phyloP scores from a whole-genome alignment of 2,797 vertebrate species.

The Pygocentrus nattereri region DNA sequence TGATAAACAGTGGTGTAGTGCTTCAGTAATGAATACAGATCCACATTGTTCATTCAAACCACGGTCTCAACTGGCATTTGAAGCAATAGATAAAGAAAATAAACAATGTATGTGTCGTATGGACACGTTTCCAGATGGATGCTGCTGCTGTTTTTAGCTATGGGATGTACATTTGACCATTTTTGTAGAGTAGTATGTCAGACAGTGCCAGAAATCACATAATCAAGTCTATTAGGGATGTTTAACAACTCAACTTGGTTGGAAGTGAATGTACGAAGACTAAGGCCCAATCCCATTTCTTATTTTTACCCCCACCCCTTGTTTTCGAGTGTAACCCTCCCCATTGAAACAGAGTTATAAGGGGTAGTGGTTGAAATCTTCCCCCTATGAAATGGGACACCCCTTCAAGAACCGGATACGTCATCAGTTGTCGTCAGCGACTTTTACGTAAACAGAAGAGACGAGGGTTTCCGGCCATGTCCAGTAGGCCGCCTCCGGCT shows the following conservation, averaged over 20 bases:
- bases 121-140: not conserved
- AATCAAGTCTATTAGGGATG: not conserved
- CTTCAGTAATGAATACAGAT: not conserved
- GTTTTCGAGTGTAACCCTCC: too few species aligned
- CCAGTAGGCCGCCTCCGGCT: too few species aligned
- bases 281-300: too few species aligned
- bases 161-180: not conserved
- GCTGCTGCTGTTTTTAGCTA: not conserved
- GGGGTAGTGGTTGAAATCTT: too few species aligned
- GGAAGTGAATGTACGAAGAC: not conserved
- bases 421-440: too few species aligned
- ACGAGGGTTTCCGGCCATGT: too few species aligned
- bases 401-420: too few species aligned
- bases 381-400: too few species aligned
- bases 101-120: not conserved
- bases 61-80: not conserved
- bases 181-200: not conserved
- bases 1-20: not conserved
- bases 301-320: too few species aligned
- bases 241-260: not conserved
- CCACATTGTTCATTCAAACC: not conserved
- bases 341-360: too few species aligned
- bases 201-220: not conserved
- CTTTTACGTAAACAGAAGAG: too few species aligned
- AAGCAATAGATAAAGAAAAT: not conserved